Evolutionary conservation across 2,113 vertebrate genomes (phyloP).

Genomic region (Acrocephalus arundinaceus): DNA sequence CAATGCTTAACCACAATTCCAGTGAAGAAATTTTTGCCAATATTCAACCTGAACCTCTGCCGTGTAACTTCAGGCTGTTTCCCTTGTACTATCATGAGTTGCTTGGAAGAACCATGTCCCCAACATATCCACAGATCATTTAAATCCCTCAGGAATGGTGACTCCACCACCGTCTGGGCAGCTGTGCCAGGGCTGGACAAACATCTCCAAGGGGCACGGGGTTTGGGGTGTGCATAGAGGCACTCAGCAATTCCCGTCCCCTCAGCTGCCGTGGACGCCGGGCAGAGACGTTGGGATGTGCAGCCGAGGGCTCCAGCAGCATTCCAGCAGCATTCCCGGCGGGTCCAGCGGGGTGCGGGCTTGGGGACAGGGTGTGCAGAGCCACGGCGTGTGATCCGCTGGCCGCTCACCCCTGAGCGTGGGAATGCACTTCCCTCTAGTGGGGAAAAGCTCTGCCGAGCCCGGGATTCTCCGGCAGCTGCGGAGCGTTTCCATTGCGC

Average conservation of each 20-base stretch:
- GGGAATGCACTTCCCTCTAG: constrained; percentile 66
- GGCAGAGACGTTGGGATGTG: fast-evolving
- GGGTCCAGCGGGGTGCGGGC: fast-evolving
- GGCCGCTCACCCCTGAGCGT: background rate
- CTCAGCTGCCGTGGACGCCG: background rate
- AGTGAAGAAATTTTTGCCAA: background rate
- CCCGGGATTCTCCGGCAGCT: background rate
- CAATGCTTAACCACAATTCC: background rate
- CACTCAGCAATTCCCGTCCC: background rate
- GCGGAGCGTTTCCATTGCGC: background rate
- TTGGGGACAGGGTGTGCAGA: fast-evolving
- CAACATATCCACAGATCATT: background rate
- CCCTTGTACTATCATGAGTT: fast-evolving
- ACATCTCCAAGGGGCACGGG: background rate
- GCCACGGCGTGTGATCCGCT: background rate
- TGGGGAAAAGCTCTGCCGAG: constrained; percentile 39
- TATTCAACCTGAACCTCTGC: background rate
- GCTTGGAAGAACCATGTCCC: background rate
- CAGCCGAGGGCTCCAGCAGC: background rate
- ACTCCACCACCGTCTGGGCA: background rate
- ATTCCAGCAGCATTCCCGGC: too few relatives aligned
- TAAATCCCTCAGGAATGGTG: background rate
- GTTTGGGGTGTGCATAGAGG: fast-evolving
- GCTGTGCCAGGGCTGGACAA: background rate
- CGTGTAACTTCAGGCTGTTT: background rate